Evolutionary conservation across 1,140 invertebrate species (phyloP).

Genomic region (Drosophila hydei): DNA sequence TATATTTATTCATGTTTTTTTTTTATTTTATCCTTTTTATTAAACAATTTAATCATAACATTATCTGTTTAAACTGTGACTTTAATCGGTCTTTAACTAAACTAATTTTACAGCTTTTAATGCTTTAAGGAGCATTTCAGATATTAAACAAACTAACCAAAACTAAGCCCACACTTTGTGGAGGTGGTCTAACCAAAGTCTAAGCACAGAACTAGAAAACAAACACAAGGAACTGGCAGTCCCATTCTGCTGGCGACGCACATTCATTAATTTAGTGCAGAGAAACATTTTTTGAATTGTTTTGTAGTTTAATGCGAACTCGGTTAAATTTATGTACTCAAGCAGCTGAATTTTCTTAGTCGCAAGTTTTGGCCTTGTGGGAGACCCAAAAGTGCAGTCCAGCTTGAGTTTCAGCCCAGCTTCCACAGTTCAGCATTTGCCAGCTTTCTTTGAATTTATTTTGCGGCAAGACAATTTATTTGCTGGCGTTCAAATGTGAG

Average conservation of each 20-base stretch:
- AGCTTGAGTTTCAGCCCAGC: constrained; percentile 42
- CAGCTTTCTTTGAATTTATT: constrained; percentile 75
- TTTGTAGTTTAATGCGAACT: constrained; percentile 62
- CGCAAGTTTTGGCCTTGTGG: constrained; percentile 47
- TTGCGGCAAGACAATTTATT: constrained; percentile 72
- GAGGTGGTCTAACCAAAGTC: neutral
- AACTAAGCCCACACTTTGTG: neutral
- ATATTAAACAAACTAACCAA: neutral
- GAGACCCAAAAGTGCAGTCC: constrained; percentile 33
- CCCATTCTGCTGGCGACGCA: constrained; percentile 22
- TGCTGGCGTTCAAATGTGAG: constrained; percentile 63
- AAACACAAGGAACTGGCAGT: neutral
- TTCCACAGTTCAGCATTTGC: constrained; percentile 60
- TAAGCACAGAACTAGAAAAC: neutral
- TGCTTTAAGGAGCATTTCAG: no score
- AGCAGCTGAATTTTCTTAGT: constrained; percentile 64
- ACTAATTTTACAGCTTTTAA: no score
- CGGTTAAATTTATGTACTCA: constrained; percentile 75
- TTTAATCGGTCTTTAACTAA: no score
- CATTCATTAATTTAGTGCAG: constrained; percentile 78
- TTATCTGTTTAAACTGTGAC: no score
- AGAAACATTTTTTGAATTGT: constrained; percentile 58
- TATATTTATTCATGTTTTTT: no score
- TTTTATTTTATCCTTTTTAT: no score
- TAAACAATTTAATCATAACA: no score